phyloP scores from a whole-genome alignment of 1,140 invertebrate genomes.

The honey bee (Apis mellifera) region DNA sequence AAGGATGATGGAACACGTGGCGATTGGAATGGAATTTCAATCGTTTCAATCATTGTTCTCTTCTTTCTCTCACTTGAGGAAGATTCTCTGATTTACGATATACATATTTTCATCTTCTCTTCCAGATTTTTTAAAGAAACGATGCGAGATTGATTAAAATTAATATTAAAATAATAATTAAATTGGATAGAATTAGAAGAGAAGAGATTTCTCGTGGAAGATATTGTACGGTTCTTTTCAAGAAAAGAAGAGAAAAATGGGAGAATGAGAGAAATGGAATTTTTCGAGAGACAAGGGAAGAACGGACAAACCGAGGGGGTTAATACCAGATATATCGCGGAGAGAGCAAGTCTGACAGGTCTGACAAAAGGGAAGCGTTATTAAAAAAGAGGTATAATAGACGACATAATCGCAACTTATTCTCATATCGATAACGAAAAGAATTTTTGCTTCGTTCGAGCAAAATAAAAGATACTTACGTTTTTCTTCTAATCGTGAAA shows the following conservation, averaged over 20 bases:
- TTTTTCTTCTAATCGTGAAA: too few relatives aligned
- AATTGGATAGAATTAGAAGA: too few relatives aligned
- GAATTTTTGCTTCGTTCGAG: not conserved
- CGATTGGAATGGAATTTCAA: not conserved
- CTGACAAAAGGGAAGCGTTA: slow-evolving; percentile 12
- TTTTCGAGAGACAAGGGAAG: not conserved
- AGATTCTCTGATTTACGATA: not conserved
- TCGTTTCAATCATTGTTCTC: too few relatives aligned
- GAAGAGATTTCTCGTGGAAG: too few relatives aligned
- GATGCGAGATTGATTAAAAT: too few relatives aligned
- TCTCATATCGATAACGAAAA: not conserved
- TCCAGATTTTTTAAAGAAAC: too few relatives aligned
- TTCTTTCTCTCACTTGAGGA: not conserved
- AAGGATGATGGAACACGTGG: too few relatives aligned
- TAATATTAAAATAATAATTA: too few relatives aligned
- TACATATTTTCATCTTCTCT: not conserved
- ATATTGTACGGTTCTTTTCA: not conserved
- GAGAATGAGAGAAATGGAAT: not conserved
- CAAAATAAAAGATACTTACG: not conserved
- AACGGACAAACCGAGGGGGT: not conserved
- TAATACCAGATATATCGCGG: not conserved
- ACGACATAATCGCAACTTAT: not conserved
- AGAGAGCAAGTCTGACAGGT: not conserved
- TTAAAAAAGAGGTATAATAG: slow-evolving; percentile 12
- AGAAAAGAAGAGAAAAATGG: not conserved